These are phyloP conservation scores for Sinotaia quadrata DNA, from an alignment of 2,888 invertebrate genomes.

Conservation along the genomic window DNA sequence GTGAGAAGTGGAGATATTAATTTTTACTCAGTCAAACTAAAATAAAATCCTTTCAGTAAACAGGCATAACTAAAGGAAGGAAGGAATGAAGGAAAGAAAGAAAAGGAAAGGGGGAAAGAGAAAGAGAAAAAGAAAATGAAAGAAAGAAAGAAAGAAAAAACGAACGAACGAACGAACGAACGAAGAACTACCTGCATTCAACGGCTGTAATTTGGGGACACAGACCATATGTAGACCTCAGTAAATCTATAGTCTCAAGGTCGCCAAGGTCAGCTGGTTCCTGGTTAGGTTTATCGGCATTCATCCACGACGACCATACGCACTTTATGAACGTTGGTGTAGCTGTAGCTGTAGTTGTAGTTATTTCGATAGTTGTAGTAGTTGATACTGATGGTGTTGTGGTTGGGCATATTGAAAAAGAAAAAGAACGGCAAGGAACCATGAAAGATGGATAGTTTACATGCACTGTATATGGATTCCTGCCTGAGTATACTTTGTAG, in stretches of 20 bases:
- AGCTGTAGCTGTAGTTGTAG: not conserved
- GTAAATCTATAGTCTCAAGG: slow-evolving; percentile 47
- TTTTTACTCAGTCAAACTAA: no score
- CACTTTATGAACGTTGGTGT: slow-evolving; percentile 33
- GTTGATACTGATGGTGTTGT: not conserved
- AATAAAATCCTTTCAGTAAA: no score
- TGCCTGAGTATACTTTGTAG: no score
- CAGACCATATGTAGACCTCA: slow-evolving; percentile 49
- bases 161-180: not conserved
- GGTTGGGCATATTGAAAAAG: not conserved
- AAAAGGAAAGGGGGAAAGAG: no score
- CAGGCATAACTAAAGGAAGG: no score
- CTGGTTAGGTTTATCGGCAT: slow-evolving; percentile 47
- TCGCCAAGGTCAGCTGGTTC: slow-evolving; percentile 46
- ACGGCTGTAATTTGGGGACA: slow-evolving; percentile 54
- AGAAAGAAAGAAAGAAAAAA: not conserved
- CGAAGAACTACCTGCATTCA: slow-evolving; percentile 22
- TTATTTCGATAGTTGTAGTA: not conserved
- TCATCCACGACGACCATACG: slow-evolving; percentile 59
- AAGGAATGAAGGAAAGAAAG: no score
- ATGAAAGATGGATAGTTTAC: not conserved
- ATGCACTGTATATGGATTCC: not conserved
- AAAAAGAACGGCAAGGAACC: not conserved
- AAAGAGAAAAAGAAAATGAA: no score
- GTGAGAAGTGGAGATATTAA: no score